A percentile compares a stretch with the other conserved stretches of the same genome.
phyloP scores from a whole-genome alignment of 2,888 invertebrate species.

The Pseudanteris insignis region DNA sequence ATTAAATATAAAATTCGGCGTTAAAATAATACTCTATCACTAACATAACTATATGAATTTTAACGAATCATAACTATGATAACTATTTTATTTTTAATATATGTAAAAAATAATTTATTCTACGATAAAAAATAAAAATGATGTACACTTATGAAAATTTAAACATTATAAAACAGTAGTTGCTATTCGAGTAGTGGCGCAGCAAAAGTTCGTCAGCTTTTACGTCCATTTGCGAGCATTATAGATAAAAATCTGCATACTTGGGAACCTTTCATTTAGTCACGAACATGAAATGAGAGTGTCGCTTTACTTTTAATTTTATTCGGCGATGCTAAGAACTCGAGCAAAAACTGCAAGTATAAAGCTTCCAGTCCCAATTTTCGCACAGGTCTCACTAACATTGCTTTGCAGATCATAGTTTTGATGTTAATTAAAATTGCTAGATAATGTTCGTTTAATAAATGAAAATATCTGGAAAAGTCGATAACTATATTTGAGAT shows the following conservation, averaged over 20 bases:
- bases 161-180: too few species aligned
- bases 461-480: too few species aligned
- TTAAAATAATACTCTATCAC: too few species aligned
- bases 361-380: constrained; percentile 24
- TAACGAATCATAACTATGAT: too few species aligned
- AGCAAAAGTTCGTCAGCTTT: constrained; percentile 29
- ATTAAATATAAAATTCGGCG: too few species aligned
- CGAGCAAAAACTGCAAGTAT: constrained; percentile 6
- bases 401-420: constrained; percentile 8
- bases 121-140: too few species aligned
- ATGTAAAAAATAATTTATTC: too few species aligned
- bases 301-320: constrained; percentile 23
- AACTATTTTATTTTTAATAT: too few species aligned
- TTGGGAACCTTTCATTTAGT: constrained; percentile 19
- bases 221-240: constrained; percentile 13
- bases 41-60: too few species aligned
- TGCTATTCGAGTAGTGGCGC: background rate
- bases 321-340: constrained; percentile 10
- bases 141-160: background rate
- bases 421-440: too few species aligned
- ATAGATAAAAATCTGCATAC: constrained; percentile 9
- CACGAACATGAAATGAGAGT: constrained; percentile 18
- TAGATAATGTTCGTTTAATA: too few species aligned
- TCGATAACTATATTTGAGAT: too few species aligned
- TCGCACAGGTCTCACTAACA: constrained; percentile 1